Evolutionary conservation across 2,888 invertebrate species (phyloP).

Genomic region (Synergus gifuensis): DNA sequence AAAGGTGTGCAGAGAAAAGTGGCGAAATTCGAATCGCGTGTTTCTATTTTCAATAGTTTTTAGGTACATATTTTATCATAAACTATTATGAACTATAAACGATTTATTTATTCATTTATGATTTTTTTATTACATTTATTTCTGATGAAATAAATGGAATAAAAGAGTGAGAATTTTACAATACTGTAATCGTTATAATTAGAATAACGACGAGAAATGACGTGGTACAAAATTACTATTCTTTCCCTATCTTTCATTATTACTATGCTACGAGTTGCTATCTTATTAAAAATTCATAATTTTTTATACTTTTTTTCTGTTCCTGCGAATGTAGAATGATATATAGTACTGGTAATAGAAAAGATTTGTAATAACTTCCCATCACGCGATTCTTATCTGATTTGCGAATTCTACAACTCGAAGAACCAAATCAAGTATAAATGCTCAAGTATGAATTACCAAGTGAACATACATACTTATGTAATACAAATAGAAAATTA

Average conservation of each 20-base stretch:
- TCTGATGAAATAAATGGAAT: no score
- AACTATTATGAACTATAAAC: no score
- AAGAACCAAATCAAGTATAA: neutral
- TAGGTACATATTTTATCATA: no score
- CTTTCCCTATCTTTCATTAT: neutral
- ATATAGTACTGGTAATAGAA: neutral
- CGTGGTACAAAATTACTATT: neutral
- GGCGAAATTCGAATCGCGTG: neutral
- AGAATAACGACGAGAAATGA: neutral
- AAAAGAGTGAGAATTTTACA: neutral
- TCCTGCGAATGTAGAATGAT: neutral
- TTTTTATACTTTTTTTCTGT: neutral
- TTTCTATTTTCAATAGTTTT: no score
- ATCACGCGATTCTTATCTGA: constrained; percentile 3
- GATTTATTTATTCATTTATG: neutral
- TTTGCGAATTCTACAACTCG: neutral
- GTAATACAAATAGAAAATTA: neutral
- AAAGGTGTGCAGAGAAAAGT: no score
- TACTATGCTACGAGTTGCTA: neutral
- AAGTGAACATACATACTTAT: neutral
- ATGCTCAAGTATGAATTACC: neutral
- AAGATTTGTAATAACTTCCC: neutral
- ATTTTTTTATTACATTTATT: neutral
- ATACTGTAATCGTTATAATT: neutral
- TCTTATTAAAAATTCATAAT: neutral